Base-by-base conservation (phyloP, 2,888 invertebrate species). In the Leptinotarsa haldemani region DNA sequence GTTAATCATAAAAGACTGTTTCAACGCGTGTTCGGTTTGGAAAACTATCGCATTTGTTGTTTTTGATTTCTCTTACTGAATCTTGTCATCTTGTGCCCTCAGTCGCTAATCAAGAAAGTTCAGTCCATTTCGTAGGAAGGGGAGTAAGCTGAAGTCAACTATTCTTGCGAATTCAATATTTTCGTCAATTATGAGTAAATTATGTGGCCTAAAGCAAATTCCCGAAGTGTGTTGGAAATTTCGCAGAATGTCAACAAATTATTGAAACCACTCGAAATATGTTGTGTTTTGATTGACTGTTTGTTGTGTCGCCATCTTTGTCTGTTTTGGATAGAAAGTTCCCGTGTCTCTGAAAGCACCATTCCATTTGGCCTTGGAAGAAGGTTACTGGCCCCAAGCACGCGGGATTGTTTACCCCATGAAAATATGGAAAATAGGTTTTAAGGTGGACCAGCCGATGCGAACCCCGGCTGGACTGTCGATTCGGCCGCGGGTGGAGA, bases 1-100 rank as follows among this genome's bases (percentile, higher is more conserved):
- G 73, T 66, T 48, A 52, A 64, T 68, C 52, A 48, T 67, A 65
- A 53, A 70, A 58, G 70, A 68, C 58, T 63, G 63, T 61, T 56
- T 69, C 9, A 25, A 65, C 68, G 75, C 69, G 65, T 61, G 46
- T 70, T 75, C 30, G 53, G 40, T 18, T 20, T n/a, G 9, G 52
- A 40, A 15, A 16, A 52, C 84, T 85, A 79, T 89, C 88, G 88
- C 90, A 90, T 91, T 91, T 92, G 92, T 92, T 92, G 91, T 92
- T 92, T 92, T 91, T 91, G 90, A 89, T 88, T 88, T 90, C 90
- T 90, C 90, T 91, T 9, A 40, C 40, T 40, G 81, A 90, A 90
- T 88, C 90, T 89, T 86, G 85, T 40, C 40, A 90, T 88, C 90
- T 89, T 86, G 85, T 40, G 1, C 83, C 81, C 80, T 78, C 79